Evolutionary conservation across 1,140 invertebrate species (phyloP).

Genomic region (Portunus trituberculatus): DNA sequence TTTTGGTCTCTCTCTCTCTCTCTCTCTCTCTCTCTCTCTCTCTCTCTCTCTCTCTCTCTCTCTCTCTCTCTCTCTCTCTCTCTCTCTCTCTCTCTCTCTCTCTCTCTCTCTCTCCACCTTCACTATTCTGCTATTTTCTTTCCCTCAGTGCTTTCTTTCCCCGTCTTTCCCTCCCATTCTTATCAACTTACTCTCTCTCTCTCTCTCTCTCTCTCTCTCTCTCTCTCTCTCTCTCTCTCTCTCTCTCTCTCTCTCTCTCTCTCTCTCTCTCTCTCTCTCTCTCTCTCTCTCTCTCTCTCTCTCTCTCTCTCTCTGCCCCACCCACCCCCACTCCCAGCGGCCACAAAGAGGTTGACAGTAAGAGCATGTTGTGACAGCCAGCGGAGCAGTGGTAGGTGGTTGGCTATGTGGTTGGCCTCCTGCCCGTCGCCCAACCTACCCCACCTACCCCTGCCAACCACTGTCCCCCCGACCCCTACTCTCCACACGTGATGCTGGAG

Average conservation of each 20-base stretch:
- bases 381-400: too few species aligned
- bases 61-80: neutral
- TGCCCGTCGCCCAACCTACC: too few species aligned
- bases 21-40: neutral
- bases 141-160: neutral
- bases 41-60: neutral
- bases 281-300: neutral
- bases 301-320: neutral
- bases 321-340: neutral
- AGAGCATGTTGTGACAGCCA: neutral
- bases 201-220: neutral
- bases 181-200: neutral
- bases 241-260: slow-evolving; percentile 12
- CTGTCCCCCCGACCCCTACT: too few species aligned
- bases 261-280: slow-evolving; percentile 20
- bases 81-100: neutral
- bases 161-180: neutral
- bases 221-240: neutral
- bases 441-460: too few species aligned
- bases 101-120: neutral
- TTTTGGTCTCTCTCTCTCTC: neutral
- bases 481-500: too few species aligned
- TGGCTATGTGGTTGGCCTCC: too few species aligned
- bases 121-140: neutral
- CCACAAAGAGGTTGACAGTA: neutral